Conservation (phyloP, 2,888 invertebrate species). For the Nymphalis polychloros region DNA sequence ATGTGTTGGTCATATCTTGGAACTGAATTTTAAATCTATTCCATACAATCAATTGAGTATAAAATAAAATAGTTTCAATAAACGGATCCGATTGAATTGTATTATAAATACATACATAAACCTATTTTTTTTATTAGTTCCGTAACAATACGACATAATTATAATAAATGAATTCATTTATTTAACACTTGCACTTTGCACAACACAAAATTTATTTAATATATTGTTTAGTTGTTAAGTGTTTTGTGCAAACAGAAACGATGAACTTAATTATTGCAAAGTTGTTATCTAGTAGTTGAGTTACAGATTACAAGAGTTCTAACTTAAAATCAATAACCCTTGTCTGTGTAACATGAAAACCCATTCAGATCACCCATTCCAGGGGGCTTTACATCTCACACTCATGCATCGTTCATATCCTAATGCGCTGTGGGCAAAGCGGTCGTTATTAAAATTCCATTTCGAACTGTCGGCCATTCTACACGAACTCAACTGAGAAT, state of each 20-base stretch:
- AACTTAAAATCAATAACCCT: slow-evolving; percentile 28
- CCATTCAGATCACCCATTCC: too few relatives aligned
- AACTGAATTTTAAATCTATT: too few relatives aligned
- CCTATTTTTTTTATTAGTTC: too few relatives aligned
- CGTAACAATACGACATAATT: too few relatives aligned
- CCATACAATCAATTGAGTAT: too few relatives aligned
- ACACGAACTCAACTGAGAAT: slow-evolving; percentile 48
- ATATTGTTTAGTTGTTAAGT: background rate
- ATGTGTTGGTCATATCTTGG: too few relatives aligned
- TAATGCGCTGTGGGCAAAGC: slow-evolving; percentile 48
- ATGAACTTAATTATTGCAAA: slow-evolving; percentile 30
- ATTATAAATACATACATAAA: too few relatives aligned
- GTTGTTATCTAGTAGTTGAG: slow-evolving; percentile 19
- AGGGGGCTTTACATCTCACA: slow-evolving; percentile 35
- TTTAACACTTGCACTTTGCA: too few relatives aligned
- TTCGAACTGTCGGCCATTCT: slow-evolving; percentile 44
- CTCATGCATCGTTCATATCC: slow-evolving; percentile 45
- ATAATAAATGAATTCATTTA: too few relatives aligned
- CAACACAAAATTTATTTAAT: background rate
- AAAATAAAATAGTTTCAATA: too few relatives aligned
- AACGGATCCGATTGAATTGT: too few relatives aligned
- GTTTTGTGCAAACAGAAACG: background rate
- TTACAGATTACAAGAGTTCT: slow-evolving; percentile 22
- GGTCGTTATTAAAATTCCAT: slow-evolving; percentile 58
- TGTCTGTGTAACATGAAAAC: slow-evolving; percentile 29